These are phyloP conservation scores for Sigmodon hispidus DNA, from an alignment of 2,113 vertebrate species.

Conservation along the genomic window DNA sequence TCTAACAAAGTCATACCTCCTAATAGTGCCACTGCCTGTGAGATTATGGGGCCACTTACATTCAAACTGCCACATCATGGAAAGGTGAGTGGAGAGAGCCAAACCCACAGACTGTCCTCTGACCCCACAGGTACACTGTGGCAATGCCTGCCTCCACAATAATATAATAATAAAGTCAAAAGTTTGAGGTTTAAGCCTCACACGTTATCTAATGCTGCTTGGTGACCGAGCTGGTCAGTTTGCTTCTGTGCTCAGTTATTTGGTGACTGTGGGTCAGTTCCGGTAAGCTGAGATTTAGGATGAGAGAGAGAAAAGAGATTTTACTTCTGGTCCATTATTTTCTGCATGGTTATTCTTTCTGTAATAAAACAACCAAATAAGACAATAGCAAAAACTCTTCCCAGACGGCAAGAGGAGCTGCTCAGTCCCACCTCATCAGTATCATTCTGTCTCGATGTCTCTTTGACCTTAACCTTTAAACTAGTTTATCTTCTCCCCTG, in stretches of 20 bases:
- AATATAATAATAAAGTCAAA: too few species aligned
- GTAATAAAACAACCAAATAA: neutral
- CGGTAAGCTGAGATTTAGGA: neutral
- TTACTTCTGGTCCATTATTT: neutral
- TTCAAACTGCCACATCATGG: neutral
- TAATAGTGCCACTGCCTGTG: neutral
- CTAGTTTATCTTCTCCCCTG: neutral
- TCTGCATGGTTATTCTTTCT: neutral
- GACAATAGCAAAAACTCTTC: neutral
- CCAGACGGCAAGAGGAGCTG: too few species aligned
- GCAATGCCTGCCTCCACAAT: neutral
- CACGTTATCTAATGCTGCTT: neutral
- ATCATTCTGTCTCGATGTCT: neutral
- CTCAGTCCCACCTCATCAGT: neutral
- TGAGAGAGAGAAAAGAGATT: neutral
- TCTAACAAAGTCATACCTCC: neutral
- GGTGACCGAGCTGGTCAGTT: neutral
- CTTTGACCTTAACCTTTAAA: neutral
- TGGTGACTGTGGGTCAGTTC: neutral
- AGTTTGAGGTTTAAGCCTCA: neutral
- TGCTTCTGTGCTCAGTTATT: neutral
- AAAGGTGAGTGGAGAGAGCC: neutral
- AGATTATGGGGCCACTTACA: neutral
- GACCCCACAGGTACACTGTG: neutral
- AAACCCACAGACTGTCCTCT: neutral